Evolutionary conservation across 2,888 invertebrate species (phyloP).

Genomic region (Drosophila engyochracea): DNA sequence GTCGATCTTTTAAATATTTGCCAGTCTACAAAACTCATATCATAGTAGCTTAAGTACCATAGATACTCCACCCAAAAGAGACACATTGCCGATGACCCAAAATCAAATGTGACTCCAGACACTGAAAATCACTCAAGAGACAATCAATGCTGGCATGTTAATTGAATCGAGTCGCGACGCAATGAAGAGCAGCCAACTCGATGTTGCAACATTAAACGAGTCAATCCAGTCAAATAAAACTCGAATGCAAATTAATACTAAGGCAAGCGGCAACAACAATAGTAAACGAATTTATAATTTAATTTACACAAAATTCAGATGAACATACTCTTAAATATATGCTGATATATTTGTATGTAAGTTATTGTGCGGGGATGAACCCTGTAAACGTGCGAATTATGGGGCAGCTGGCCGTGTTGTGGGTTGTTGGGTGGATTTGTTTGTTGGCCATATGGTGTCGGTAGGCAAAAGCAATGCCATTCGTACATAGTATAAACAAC

Average conservation of each 20-base stretch:
- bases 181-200: constrained; percentile 43
- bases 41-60: neutral
- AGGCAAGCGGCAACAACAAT: constrained; percentile 14
- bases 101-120: constrained; percentile 36
- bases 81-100: constrained; percentile 34
- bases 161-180: constrained; percentile 54
- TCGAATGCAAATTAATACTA: constrained; percentile 59
- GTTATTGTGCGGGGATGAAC: constrained; percentile 4
- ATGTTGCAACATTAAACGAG: constrained; percentile 61
- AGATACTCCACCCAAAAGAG: constrained; percentile 2
- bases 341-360: neutral
- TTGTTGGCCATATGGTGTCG: constrained; percentile 34
- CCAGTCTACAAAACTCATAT: neutral
- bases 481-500: constrained; percentile 77
- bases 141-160: constrained; percentile 51
- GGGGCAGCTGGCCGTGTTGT: constrained; percentile 32
- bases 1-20: neutral
- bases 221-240: constrained; percentile 42
- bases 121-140: constrained; percentile 34
- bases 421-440: constrained; percentile 12
- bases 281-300: constrained; percentile 57
- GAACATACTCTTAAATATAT: constrained; percentile 10
- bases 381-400: constrained; percentile 39
- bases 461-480: constrained; percentile 49
- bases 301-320: constrained; percentile 39